Percentiles rank a stretch among this genome's conserved stretches.
Conservation (phyloP, 2,888 invertebrate species). For the Argynnis bischoffii region DNA sequence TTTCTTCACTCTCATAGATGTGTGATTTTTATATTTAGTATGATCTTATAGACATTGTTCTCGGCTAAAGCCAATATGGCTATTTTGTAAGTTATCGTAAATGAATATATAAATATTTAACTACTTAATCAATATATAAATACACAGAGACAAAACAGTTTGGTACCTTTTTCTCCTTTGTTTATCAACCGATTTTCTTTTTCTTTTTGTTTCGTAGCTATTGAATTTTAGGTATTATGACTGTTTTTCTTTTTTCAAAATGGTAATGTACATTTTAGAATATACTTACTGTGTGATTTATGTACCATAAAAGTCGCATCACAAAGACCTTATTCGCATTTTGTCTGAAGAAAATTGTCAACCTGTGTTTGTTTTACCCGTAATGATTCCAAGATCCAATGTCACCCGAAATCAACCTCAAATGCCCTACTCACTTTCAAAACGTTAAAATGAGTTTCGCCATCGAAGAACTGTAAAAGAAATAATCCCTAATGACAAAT, state of each 20-base stretch:
- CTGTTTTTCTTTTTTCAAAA: too few relatives aligned
- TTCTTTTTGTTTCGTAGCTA: not conserved
- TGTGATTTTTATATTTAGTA: not conserved
- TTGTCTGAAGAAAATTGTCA: not conserved
- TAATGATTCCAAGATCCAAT: constrained; percentile 3
- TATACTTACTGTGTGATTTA: too few relatives aligned
- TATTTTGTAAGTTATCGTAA: not conserved
- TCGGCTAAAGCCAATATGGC: not conserved
- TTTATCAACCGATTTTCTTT: too few relatives aligned
- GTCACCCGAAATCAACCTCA: not conserved
- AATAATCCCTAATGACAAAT: constrained; percentile 4
- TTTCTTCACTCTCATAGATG: not conserved
- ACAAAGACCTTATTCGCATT: too few relatives aligned
- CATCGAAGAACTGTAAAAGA: not conserved
- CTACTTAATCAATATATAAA: too few relatives aligned
- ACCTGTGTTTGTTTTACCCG: not conserved
- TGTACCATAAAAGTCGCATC: too few relatives aligned
- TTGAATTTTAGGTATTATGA: constrained; percentile 1
- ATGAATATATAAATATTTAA: constrained; percentile 1
- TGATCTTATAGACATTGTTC: too few relatives aligned
- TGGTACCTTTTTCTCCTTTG: too few relatives aligned
- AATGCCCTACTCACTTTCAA: not conserved
- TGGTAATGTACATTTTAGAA: not conserved
- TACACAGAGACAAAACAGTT: too few relatives aligned
- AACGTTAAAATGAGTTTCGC: not conserved